Evolutionary conservation across 2,888 invertebrate species (phyloP), one percentile per base, ranked within the genome.

Genomic region (Sarcophaga subvicina): DNA sequence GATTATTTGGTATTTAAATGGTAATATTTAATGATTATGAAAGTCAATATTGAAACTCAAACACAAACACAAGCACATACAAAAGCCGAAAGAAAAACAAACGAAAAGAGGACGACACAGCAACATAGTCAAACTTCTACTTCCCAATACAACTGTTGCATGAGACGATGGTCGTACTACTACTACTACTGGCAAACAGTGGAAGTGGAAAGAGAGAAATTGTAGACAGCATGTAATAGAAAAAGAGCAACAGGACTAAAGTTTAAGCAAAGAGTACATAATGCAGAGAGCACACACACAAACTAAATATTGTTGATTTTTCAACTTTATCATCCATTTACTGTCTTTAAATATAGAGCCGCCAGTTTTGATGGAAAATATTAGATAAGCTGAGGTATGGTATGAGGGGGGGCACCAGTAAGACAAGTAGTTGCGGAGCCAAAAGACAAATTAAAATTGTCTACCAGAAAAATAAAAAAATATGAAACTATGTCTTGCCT

Each of bases 11-110:
- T 80, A 54, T 54, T 76, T 76, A 27, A 66, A 67, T 60, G 72
- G 27, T 78, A 71, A 70, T 75, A 66, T 76, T 71, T 71, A 76
- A 71, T 64, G 80, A 71, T 72, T 85, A 77, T 69, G 64, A 45
- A 3, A 76, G 71, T 62, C 60, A 62, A 73, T 63, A 25, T 6
- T 49, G 20, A 45, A 22, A 12, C 45, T 12, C 20, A 63, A 47
- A 71, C 45, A 67, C 54, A 22, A 54, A 14, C 14, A 8, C 37
- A 27, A 4, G 6, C 37, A 37, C 37, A 37, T 37, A 8, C 6
- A 37, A 37, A 37, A 37, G 37, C 37, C 2, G 37, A 37, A 37
- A 37, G 8, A 10, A 37, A 37, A 37, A 37, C 37, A 37, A 37
- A 10, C 37, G 6, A 6, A 37, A 37, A 37, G 37, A 37, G 10